Conservation (phyloP, 2,113 vertebrate genomes). For the Calyptomena viridis region DNA sequence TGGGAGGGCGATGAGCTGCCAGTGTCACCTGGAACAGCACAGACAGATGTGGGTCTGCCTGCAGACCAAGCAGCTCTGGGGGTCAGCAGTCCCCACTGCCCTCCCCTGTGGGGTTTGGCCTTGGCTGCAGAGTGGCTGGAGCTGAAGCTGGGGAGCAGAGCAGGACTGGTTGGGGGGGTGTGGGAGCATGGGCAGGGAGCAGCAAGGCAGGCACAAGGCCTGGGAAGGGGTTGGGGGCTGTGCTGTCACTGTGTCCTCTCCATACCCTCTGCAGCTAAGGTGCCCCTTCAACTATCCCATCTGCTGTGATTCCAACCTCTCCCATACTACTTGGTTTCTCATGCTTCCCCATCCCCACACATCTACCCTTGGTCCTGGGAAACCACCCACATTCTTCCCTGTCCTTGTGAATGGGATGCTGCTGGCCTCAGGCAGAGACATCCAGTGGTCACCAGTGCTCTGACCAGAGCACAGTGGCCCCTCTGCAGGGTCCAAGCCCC, state of each 20-base stretch:
- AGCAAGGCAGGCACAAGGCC: neutral
- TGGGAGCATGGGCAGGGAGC: neutral
- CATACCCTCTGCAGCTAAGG: fast-evolving
- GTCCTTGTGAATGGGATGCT: neutral
- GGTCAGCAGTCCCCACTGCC: neutral
- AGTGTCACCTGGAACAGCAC: slow-evolving; percentile 46
- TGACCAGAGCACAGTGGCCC: fast-evolving
- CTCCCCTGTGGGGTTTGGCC: fast-evolving
- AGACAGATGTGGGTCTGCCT: neutral
- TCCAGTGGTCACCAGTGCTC: neutral
- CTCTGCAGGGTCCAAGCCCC: neutral
- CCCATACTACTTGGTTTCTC: neutral
- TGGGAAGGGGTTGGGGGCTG: neutral
- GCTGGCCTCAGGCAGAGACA: fast-evolving
- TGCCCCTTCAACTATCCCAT: neutral
- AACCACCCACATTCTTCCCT: neutral
- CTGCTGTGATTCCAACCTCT: neutral
- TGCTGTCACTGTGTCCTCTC: neutral
- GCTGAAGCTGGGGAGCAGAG: fast-evolving
- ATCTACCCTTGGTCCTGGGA: neutral
- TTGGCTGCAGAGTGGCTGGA: neutral
- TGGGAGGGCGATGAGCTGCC: neutral
- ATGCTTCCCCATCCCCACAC: neutral
- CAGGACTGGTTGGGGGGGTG: neutral
- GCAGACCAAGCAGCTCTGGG: neutral